Percentiles rank a stretch among this genome's conserved stretches.
phyloP scores from a whole-genome alignment of 2,113 vertebrate species.

The Hydropotes inermis region DNA sequence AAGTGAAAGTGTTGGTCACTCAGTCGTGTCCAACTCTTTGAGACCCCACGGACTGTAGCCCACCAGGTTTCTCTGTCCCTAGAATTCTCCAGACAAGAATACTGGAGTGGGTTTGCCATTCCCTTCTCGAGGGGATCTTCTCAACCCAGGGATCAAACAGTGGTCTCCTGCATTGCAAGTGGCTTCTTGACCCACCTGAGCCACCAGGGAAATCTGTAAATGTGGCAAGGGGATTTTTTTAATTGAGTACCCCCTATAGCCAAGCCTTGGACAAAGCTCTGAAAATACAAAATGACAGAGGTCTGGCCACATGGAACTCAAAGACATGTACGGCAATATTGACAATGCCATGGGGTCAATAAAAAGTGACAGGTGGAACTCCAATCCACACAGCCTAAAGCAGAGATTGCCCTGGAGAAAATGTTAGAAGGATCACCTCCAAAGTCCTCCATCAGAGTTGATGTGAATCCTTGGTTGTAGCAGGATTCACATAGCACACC shows the following conservation, averaged over 20 bases:
- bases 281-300: background rate
- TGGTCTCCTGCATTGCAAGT: background rate
- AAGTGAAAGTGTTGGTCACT: background rate
- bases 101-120: background rate
- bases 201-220: background rate
- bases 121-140: background rate
- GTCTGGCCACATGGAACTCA: background rate
- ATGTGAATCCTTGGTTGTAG: background rate
- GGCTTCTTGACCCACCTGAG: background rate
- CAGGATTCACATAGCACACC: background rate
- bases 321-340: background rate
- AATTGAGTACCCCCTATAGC: background rate
- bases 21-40: fast-evolving
- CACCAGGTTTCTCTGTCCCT: background rate
- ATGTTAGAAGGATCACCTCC: background rate
- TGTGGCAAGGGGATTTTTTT: background rate
- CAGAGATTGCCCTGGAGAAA: background rate
- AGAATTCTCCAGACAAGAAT: background rate
- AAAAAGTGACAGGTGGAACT: background rate
- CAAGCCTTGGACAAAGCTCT: background rate
- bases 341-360: background rate
- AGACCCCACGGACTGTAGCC: background rate
- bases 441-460: background rate
- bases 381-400: background rate
- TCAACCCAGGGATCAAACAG: background rate